phyloP scores from a whole-genome alignment of 1,140 invertebrate genomes.

The Anastrepha ludens region DNA sequence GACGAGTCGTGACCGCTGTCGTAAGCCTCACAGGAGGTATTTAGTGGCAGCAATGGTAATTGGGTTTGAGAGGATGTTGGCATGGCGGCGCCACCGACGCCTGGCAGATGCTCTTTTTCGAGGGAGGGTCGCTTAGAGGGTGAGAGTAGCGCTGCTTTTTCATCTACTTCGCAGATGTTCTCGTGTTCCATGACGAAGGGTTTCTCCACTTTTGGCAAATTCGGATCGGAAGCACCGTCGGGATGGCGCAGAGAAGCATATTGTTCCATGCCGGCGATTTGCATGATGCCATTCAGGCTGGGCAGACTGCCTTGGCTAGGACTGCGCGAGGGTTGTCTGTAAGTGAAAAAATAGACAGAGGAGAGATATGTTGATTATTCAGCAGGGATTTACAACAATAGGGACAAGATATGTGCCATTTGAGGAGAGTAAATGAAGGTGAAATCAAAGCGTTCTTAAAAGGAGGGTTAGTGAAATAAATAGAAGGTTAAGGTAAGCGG shows the following conservation, averaged over 20 bases:
- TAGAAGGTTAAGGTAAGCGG: too few relatives aligned
- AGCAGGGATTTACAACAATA: too few relatives aligned
- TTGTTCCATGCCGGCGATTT: slow-evolving; percentile 78
- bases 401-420: too few relatives aligned
- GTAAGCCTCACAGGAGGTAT: slow-evolving; percentile 78
- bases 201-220: slow-evolving; percentile 83
- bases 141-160: slow-evolving; percentile 77
- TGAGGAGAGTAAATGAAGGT: too few relatives aligned
- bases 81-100: slow-evolving; percentile 76
- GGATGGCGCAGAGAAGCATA: slow-evolving; percentile 86
- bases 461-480: too few relatives aligned
- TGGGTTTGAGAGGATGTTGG: slow-evolving; percentile 75
- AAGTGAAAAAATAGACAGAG: neutral
- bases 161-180: slow-evolving; percentile 72
- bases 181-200: slow-evolving; percentile 65
- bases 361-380: slow-evolving; percentile 29
- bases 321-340: slow-evolving; percentile 67
- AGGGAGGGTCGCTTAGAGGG: slow-evolving; percentile 78
- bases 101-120: slow-evolving; percentile 75
- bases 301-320: slow-evolving; percentile 72
- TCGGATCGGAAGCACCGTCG: slow-evolving; percentile 93
- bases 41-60: slow-evolving; percentile 69
- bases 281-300: slow-evolving; percentile 74
- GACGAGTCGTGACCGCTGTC: slow-evolving; percentile 87
- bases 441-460: too few relatives aligned